These are phyloP conservation scores for Sebastes itinus DNA, from an alignment of 2,797 vertebrate species.

Conservation along the genomic window DNA sequence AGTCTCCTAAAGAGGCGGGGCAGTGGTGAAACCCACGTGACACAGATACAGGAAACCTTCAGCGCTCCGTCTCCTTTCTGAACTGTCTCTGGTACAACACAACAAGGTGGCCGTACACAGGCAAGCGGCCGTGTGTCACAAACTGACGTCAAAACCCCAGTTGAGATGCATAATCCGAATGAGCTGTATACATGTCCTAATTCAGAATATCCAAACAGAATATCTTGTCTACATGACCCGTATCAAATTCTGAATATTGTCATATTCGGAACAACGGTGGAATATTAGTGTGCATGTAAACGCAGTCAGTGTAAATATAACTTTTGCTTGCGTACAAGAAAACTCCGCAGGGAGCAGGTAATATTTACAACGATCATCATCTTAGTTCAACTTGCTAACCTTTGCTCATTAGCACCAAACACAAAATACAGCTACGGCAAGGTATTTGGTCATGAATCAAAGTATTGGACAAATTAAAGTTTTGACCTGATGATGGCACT, in stretches of 20 bases:
- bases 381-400: background rate
- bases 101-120: too few species aligned
- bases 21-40: background rate
- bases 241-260: too few species aligned
- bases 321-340: background rate
- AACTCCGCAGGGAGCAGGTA: background rate
- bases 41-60: background rate
- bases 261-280: too few species aligned
- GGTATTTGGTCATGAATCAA: slow-evolving; percentile 10
- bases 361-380: background rate
- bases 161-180: too few species aligned
- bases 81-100: background rate
- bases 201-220: too few species aligned
- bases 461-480: background rate
- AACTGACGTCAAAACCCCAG: too few species aligned
- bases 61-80: background rate
- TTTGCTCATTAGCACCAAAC: background rate
- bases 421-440: background rate
- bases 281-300: background rate
- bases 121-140: too few species aligned
- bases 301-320: background rate
- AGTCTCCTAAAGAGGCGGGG: background rate
- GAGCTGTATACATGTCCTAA: too few species aligned
- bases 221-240: too few species aligned
- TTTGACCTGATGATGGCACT: background rate